Evolutionary conservation across 2,888 invertebrate genomes (phyloP), one percentile per base, ranked within the genome.

Genomic region (Cerastis leucographa): DNA sequence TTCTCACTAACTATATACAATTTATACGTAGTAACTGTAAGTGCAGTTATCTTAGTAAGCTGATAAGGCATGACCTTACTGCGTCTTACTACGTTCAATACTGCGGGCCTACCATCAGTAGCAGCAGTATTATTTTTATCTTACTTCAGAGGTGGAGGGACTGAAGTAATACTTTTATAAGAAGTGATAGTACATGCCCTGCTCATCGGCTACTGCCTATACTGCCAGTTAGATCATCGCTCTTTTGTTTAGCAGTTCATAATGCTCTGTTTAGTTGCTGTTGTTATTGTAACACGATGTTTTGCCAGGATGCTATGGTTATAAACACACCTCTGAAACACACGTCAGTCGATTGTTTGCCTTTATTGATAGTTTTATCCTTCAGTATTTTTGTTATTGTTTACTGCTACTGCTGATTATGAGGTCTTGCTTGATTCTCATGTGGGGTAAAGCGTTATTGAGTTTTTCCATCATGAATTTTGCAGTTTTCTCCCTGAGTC

Each of bases 31-130:
- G 66, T 67, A 67, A 72, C 81, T 72, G 49, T 82, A 71, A 69
- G 69, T 82, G 77, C 59, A 86, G 71, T 80, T 84, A 84, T 84
- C 84, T 86, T 73, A 19, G 74, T 69, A 77, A 17, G 72, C 65
- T 80, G 87, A 87, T 87, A 87, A 80, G 44, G 22, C 22, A 49
- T 87, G 87, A 87, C 87, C 87, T 87, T 88, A 83, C 73, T 14
- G 67, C 46, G 72, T 74, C 78, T 71, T 56, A 49, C 65, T 61
- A 71, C 65, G 76, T 81, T 83, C 62, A 66, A 59, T 64, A 73
- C 54, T 79, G 74, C 25, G 17, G 64, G 42, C n/a, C n/a, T 17
- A 25, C n/a, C 64, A 42, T 42, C n/a, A 42, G n/a, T 42, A n/a
- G 4, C 8, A 64, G 42, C n/a, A 17, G 42, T n/a, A 64, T 42